Conservation (phyloP, 2,797 vertebrate species). For the Eptatretus atami region DNA sequence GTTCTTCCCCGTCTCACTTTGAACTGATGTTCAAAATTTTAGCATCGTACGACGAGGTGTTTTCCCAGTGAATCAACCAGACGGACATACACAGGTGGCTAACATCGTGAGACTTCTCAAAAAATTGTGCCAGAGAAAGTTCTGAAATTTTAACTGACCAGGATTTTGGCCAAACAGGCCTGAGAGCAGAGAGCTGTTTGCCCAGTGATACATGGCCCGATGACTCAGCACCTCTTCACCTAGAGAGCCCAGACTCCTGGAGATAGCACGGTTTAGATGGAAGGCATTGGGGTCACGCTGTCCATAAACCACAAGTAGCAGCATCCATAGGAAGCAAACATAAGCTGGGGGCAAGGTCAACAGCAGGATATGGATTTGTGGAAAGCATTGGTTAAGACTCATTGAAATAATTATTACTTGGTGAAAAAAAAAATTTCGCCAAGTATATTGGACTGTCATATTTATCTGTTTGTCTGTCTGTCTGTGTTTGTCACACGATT, state of each 20-base stretch:
- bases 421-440: no score
- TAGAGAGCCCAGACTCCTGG: slow-evolving; percentile 8
- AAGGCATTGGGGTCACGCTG: slow-evolving; percentile 11
- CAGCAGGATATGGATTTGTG: neutral
- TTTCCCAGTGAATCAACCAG: no score
- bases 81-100: no score
- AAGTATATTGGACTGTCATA: no score
- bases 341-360: slow-evolving; percentile 11
- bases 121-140: no score
- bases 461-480: no score
- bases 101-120: no score
- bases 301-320: slow-evolving; percentile 11
- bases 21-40: no score
- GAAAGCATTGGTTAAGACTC: neutral
- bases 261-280: slow-evolving; percentile 11
- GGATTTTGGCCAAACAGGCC: slow-evolving; percentile 10
- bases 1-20: no score
- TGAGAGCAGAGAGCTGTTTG: slow-evolving; percentile 12
- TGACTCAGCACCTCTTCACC: slow-evolving; percentile 9
- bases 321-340: slow-evolving; percentile 11
- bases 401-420: no score
- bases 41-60: no score
- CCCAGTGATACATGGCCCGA: slow-evolving; percentile 13
- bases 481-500: no score
- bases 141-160: slow-evolving; percentile 9